Evolutionary conservation across 2,888 invertebrate species (phyloP), one percentile per base, ranked within the genome.

Genomic region (Zaprionus bogoriensis): DNA sequence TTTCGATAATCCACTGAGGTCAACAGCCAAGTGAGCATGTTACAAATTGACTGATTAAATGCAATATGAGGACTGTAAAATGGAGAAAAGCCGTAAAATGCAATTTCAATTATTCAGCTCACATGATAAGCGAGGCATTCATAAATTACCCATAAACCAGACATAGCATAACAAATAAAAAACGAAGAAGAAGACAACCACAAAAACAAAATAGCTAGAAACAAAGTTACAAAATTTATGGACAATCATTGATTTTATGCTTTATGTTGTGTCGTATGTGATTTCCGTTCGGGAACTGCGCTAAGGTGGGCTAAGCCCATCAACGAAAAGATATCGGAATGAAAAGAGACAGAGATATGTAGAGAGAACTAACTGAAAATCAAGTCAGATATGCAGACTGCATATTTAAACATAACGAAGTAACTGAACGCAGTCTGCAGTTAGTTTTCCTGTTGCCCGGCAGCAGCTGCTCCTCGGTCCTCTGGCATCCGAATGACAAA

Each of bases 181-280:
- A 46, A 41, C 50, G 25, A 47, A 54, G 28, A 38, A 46, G 19
- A 28, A 39, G 3, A 58, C 45, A 53, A 45, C 12, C 5, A 58
- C 45, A 53, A 45, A 19, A 17, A 20, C 23, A 25, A 3, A 39
- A 39, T 17, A 44, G 47, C 36, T 51, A 67, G 44, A 59, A 48
- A 45, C 51, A 77, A 71, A 68, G 58, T 64, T 67, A 61, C 67
- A 65, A 67, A 69, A 79, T 73, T 70, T 80, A 85, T 80, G 83
- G 83, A 79, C 83, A 74, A 79, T 68, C 80, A 84, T 79, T 65
- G 73, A 74, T 71, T 85, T 84, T 81, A 82, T 87, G 80, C 84
- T 87, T 82, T 82, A 84, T 87, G 82, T 73, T 79, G 67, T 79
- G 77, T 76, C 57, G 83, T 68, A 85, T 80, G 82, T 82, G 82